Conservation (phyloP, 2,113 vertebrate species). For the Strix aluco region DNA sequence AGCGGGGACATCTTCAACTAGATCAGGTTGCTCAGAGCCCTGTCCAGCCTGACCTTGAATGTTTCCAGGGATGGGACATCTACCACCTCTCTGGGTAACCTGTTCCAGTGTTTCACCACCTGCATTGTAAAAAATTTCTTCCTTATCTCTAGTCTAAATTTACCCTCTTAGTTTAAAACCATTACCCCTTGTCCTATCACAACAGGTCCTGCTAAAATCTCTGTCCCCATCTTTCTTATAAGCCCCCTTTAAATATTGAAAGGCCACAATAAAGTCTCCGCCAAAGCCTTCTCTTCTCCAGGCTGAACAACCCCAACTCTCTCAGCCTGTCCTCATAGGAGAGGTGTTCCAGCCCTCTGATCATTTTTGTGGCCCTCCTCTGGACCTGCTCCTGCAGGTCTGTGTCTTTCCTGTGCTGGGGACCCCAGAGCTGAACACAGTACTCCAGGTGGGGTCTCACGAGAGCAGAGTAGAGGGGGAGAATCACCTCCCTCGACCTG, state of each 20-base stretch:
- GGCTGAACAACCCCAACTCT: neutral
- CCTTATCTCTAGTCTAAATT: neutral
- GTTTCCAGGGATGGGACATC: neutral
- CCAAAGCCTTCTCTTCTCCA: neutral
- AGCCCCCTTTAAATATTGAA: neutral
- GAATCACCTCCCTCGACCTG: neutral
- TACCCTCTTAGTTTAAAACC: neutral
- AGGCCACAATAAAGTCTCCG: neutral
- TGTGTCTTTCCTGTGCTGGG: fast-evolving
- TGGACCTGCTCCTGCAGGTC: neutral
- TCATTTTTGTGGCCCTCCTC: neutral
- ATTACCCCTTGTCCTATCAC: neutral
- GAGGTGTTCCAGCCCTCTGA: neutral
- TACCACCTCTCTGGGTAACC: neutral
- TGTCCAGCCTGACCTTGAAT: fast-evolving
- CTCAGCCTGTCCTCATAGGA: neutral
- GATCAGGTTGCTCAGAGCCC: neutral
- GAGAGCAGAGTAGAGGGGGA: neutral
- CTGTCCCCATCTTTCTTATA: neutral
- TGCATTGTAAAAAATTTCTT: neutral
- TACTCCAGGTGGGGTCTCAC: neutral
- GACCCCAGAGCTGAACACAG: neutral
- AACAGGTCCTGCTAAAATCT: neutral
- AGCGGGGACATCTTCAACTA: neutral
- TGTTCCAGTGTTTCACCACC: neutral